These are phyloP conservation scores for Patella caerulea DNA, from an alignment of 2,888 invertebrate genomes.

Conservation along the genomic window DNA sequence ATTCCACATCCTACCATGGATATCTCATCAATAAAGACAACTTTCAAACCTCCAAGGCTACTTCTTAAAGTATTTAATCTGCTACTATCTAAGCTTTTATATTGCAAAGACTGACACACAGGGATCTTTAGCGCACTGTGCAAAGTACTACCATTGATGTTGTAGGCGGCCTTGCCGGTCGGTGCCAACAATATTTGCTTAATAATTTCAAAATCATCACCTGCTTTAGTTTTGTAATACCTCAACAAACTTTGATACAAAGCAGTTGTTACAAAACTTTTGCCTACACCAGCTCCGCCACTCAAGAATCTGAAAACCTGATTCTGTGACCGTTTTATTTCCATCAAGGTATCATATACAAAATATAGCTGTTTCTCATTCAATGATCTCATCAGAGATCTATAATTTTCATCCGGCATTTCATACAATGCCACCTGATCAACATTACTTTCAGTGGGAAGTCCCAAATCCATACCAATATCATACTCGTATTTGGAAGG, in stretches of 20 bases:
- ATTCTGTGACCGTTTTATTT: no score
- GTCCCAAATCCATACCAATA: conserved; percentile 35
- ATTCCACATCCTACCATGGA: conserved; percentile 38
- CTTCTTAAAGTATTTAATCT: conserved; percentile 18
- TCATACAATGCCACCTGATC: no score
- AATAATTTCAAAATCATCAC: conserved; percentile 26
- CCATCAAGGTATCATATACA: no score
- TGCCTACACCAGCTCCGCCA: no score
- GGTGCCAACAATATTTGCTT: conserved; percentile 33
- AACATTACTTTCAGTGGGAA: conserved; percentile 28
- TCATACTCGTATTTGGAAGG: conserved; percentile 35
- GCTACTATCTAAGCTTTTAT: conserved; percentile 22
- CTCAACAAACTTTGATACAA: no score
- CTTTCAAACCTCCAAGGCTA: conserved; percentile 20
- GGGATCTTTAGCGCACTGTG: conserved; percentile 28
- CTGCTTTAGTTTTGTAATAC: conserved; percentile 33
- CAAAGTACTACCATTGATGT: conserved; percentile 30
- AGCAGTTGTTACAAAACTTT: no score
- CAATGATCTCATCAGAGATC: no score
- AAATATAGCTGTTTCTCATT: no score
- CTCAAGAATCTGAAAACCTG: no score
- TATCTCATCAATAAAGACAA: conserved; percentile 43
- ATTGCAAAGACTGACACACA: conserved; percentile 21
- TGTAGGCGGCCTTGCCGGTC: conserved; percentile 43
- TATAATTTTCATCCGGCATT: no score